Percentiles rank a stretch among this genome's conserved stretches.
Evolutionary conservation across 2,888 invertebrate species (phyloP).

Genomic region (Caenorhabditis afra): DNA sequence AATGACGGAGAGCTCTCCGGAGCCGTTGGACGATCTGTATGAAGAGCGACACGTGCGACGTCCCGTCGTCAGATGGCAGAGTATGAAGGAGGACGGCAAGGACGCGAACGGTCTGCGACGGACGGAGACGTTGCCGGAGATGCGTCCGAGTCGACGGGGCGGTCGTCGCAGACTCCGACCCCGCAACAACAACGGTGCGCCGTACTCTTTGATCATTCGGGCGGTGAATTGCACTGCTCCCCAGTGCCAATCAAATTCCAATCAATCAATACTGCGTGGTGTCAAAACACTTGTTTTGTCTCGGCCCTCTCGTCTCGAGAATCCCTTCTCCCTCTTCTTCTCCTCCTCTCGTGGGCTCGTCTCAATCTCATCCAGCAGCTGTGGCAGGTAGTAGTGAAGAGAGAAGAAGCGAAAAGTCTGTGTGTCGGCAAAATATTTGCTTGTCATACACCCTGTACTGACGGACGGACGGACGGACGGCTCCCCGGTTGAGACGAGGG

Average conservation of each 20-base stretch:
- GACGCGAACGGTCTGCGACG: slow-evolving; percentile 58
- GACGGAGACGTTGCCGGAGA: slow-evolving; percentile 64
- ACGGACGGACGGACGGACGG: slow-evolving; percentile 11
- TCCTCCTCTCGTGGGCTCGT: background rate
- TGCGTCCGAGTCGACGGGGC: slow-evolving; percentile 33
- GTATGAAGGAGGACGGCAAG: slow-evolving; percentile 61
- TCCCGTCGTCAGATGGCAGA: slow-evolving; percentile 65
- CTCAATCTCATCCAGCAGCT: slow-evolving; percentile 20
- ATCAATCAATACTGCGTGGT: slow-evolving; percentile 43
- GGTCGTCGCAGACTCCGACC: slow-evolving; percentile 30
- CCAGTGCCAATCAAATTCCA: slow-evolving; percentile 40
- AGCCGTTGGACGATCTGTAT: slow-evolving; percentile 67
- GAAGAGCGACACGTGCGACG: slow-evolving; percentile 55
- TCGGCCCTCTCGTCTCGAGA: slow-evolving; percentile 22
- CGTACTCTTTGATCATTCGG: slow-evolving; percentile 8
- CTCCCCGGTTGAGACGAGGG: background rate
- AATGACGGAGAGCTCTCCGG: slow-evolving; percentile 70
- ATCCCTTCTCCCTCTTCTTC: slow-evolving; percentile 23
- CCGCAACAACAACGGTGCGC: slow-evolving; percentile 48
- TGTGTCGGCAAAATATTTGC: slow-evolving; percentile 49
- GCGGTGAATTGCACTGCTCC: background rate
- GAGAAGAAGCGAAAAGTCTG: slow-evolving; percentile 20
- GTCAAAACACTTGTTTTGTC: slow-evolving; percentile 49
- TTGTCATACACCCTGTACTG: slow-evolving; percentile 56
- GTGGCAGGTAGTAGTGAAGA: slow-evolving; percentile 44